Evolutionary conservation across 2,888 invertebrate species (phyloP), one percentile per base, ranked within the genome.

Genomic region (Drosophila pegasa): DNA sequence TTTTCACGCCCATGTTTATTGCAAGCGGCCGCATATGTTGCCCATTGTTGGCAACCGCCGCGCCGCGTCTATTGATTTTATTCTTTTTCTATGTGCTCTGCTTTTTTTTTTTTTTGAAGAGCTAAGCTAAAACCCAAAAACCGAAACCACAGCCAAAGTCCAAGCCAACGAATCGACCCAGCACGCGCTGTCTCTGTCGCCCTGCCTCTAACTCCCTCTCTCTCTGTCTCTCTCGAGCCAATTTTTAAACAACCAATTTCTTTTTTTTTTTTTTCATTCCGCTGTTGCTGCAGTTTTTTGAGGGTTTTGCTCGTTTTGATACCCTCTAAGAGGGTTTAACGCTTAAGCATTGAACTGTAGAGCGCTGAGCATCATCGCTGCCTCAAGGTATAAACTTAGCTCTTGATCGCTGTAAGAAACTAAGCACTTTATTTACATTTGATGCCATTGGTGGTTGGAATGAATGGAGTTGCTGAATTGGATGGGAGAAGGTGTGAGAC

Each of bases 1-100:
- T 89, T 87, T 84, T 86, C 87, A 87, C 87, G 86, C 86, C 89
- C 86, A 89, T 85, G 86, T 89, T 89, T 86, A 87, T 86, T 89
- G 85, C 74, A 71, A 51, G 68, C 66, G 54, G 54, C 48, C 78
- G 69, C 87, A 84, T 88, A 84, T 84, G 83, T 79, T 73, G 64
- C 65, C 71, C 75, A 71, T 77, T 79, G 75, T 76, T 77, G 78
- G 60, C 78, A 62, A 65, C 69, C 60, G 75, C 69, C 60, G 72
- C 61, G 33, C 12, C 71, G 62, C 65, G 70, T 67, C 79, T 76
- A 82, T 87, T 87, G 88, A 81, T 87, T 87, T 85, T 81, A 65
- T 73, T 68, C 47, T 33, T 20, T 14, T 4, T 5, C n/a, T 48
- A 4, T 18, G 14, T 20, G 9, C 2, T 43, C 29, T 33, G 57